Base-by-base conservation (phyloP, 1,140 invertebrate species). In the Diabrotica virgifera region DNA sequence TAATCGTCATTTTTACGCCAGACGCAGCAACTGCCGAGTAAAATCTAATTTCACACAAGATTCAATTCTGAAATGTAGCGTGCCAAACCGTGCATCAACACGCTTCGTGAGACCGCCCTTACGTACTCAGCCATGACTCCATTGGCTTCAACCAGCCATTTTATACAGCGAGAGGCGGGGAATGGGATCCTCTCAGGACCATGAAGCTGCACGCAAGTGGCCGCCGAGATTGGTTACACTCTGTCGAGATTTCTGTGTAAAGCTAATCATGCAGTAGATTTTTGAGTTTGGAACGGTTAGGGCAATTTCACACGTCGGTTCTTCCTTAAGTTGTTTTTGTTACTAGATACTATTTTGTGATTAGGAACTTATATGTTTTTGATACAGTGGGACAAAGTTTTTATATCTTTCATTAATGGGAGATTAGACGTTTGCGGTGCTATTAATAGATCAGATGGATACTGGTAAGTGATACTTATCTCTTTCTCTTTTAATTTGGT, bases 61-160 rank as follows among this genome's bases (percentile, higher is more conserved):
- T 46, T 46, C 40, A n/a, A 46, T 46, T 46, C 40, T 46, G 8
- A 46, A 10, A 46, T 46, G 40, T 8, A 10, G 8, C 40, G n/a
- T 46, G 40, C 40, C 40, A 10, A 10, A 5, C 8, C n/a, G 40
- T n/a, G 5, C 40, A 8, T n/a, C 40, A 46, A 46, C 40, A 46
- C 8, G n/a, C n/a, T 46, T 6, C n/a, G 3, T 5, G 6, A 10
- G 2, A 3, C 40, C 8, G 8, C 40, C 40, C 3, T 46, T 46
- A 6, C n/a, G 8, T n/a, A 46, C n/a, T n/a, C 8, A 46, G 40
- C 8, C 40, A n/a, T 46, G 8, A 46, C 40, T 46, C 40, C 40
- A n/a, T 46, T 46, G 40, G 40, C n/a, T 46, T n/a, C n/a, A 46
- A 46, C 40, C 40, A 46, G 40, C 40, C 40, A 46, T 46, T 46